A percentile compares a stretch with the other conserved stretches of the same genome.
phyloP scores from a whole-genome alignment of 2,797 vertebrate species.

The Ctenopoma multispine region DNA sequence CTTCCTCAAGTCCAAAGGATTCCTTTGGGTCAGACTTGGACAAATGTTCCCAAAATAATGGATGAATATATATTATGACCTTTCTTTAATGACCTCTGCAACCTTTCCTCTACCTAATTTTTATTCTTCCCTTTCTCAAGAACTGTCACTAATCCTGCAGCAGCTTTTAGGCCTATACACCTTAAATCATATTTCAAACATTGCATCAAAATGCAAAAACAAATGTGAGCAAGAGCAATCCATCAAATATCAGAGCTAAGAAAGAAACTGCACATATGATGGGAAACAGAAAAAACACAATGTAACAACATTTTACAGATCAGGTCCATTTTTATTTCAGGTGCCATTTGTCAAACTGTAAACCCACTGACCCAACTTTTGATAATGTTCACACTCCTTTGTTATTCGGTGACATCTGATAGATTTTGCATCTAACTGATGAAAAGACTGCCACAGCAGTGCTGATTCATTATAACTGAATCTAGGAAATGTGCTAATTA shows the following conservation, averaged over 20 bases:
- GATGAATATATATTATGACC: slow-evolving; percentile 38
- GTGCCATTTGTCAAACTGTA: slow-evolving; percentile 29
- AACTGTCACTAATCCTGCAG: slow-evolving; percentile 48
- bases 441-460: slow-evolving; percentile 20
- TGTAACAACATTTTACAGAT: slow-evolving; percentile 51
- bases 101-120: slow-evolving; percentile 4
- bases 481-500: slow-evolving; percentile 50
- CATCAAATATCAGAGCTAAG: slow-evolving; percentile 55
- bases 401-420: slow-evolving; percentile 36
- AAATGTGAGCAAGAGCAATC: slow-evolving; percentile 52
- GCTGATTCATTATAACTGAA: slow-evolving; percentile 54
- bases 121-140: slow-evolving; percentile 21
- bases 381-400: slow-evolving; percentile 28
- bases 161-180: slow-evolving; percentile 22
- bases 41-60: slow-evolving; percentile 61
- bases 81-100: slow-evolving; percentile 52
- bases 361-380: slow-evolving; percentile 67
- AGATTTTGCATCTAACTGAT: slow-evolving; percentile 58
- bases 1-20: slow-evolving; percentile 29
- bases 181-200: slow-evolving; percentile 60
- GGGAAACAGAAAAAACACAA: slow-evolving; percentile 50
- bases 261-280: slow-evolving; percentile 53
- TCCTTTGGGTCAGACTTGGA: slow-evolving; percentile 38
- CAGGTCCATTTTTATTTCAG: slow-evolving; percentile 48
- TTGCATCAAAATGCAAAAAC: slow-evolving; percentile 50